Conservation (phyloP, 92 coral and sea anemone species). For the Porites lobata region DNA sequence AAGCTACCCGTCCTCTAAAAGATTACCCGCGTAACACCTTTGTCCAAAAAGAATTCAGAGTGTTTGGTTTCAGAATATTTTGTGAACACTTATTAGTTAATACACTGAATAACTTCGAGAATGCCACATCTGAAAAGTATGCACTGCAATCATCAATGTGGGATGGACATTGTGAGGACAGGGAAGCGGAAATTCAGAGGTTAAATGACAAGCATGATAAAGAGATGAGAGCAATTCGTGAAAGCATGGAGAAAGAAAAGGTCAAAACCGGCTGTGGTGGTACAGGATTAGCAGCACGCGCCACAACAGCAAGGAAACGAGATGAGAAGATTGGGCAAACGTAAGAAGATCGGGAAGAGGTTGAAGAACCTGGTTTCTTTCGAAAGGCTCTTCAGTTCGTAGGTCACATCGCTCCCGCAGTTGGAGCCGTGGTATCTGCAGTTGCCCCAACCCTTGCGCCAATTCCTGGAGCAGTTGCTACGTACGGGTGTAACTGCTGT, state of each 20-base stretch:
- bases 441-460: conserved; percentile 35
- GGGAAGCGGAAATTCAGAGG: neutral
- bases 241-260: neutral
- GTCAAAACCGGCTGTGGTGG: neutral
- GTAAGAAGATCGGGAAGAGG: neutral
- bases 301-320: neutral
- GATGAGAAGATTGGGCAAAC: neutral
- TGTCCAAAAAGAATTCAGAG: too few species aligned
- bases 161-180: neutral
- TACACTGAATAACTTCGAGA: too few species aligned
- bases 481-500: neutral
- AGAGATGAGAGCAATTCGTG: conserved; percentile 15
- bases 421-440: conserved; percentile 8
- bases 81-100: too few species aligned
- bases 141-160: too few species aligned
- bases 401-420: neutral
- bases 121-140: too few species aligned
- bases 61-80: too few species aligned
- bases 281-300: neutral
- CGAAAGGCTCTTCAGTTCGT: neutral
- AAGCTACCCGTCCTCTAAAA: too few species aligned
- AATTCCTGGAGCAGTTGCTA: conserved; percentile 39
- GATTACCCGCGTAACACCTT: too few species aligned
- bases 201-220: conserved; percentile 4
- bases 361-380: conserved; percentile 4